Base-by-base conservation (phyloP, 2,888 invertebrate genomes). In the Xestia c-nigrum region DNA sequence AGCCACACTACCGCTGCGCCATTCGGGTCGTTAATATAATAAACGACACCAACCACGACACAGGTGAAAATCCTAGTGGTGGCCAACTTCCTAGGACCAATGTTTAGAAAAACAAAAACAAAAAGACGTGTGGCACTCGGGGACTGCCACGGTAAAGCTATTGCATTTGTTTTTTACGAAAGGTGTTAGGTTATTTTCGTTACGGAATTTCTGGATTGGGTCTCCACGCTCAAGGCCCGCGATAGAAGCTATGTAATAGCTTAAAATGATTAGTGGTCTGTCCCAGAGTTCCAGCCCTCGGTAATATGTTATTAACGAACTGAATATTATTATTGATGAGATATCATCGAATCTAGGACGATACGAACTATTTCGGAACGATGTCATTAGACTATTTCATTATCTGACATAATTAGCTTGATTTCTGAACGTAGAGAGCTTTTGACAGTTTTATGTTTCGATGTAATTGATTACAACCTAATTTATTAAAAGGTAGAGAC, bases 251-350 rank as follows among this genome's bases (percentile, higher is more conserved):
- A n/a, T n/a, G n/a, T n/a, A n/a, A n/a, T n/a, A n/a, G n/a, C n/a
- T n/a, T n/a, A n/a, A n/a, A 43, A 43, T 31, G 19, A 19, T 63
- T 40, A 47, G 21, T 55, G 31, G 12, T 7, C n/a, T 38, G 38
- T 74, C 16, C 40, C 81, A 47, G 21, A 24, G 43, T 74, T 14
- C 31, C 81, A 47, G 21, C 10, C 47, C 24, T 46, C 21, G 74
- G 31, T 75, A 40, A 52, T 40, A 46, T 65, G 65, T 78, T 59
- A n/a, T 78, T 59, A 81, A 78, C 67, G 47, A 74, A 55, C 19
- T 55, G n/a, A n/a, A 31, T 40, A 68, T 83, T 57, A 83, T 63
- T 64, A 76, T 79, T 68, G 21, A 79, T 79, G 79, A 83, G 47
- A 38, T 38, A 50, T 64, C 50, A 82, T 50, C 24, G 63, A 76